Percentiles rank a stretch among this genome's conserved stretches.
Conservation (phyloP, 2,113 vertebrate genomes). For the Burhinus bistriatus region DNA sequence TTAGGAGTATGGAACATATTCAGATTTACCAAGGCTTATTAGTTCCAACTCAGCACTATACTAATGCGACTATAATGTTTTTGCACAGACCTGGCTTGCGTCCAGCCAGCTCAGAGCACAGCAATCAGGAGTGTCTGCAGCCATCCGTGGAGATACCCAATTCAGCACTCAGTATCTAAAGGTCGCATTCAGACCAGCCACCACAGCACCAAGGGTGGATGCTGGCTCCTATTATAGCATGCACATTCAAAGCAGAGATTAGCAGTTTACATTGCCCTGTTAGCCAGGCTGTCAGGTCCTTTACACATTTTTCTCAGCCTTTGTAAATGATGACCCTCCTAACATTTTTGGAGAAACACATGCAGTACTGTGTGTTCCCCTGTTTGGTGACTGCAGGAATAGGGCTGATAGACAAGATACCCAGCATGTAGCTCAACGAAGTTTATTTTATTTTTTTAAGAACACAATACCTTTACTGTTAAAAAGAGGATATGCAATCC, state of each 20-base stretch:
- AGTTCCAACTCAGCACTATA: not conserved
- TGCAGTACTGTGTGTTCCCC: too few relatives aligned
- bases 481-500: not conserved
- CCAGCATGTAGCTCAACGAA: not conserved
- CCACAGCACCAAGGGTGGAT: not conserved
- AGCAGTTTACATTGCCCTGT: not conserved
- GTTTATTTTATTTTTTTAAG: not conserved
- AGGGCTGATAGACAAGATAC: not conserved
- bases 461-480: not conserved
- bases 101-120: not conserved
- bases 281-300: not conserved
- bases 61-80: not conserved
- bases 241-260: not conserved
- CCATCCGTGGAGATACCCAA: fast-evolving
- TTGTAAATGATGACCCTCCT: not conserved
- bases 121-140: not conserved
- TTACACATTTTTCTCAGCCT: not conserved
- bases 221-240: fast-evolving
- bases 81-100: not conserved
- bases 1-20: not conserved
- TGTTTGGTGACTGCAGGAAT: not conserved
- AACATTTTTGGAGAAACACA: not conserved
- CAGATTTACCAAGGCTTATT: not conserved
- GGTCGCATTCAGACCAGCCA: not conserved
- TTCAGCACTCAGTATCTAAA: not conserved